Conservation (phyloP, 2,797 vertebrate genomes). For the Helostoma temminkii region DNA sequence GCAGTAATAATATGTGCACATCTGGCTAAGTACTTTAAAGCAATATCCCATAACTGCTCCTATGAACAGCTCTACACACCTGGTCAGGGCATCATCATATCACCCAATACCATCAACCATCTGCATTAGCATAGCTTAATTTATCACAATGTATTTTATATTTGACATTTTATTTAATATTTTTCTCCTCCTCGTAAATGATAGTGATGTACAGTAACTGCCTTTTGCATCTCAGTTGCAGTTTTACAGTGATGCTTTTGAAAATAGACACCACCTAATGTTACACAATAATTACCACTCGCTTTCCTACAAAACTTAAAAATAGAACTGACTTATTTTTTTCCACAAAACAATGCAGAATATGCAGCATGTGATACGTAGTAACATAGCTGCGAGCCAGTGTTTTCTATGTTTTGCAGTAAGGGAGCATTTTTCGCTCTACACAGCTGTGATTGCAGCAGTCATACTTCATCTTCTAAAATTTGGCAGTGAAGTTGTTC, state of each 20-base stretch:
- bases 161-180: not conserved
- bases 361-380: not conserved
- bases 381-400: not conserved
- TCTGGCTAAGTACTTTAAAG: slow-evolving; percentile 46
- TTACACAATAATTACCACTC: not conserved
- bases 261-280: too few species aligned
- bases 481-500: slow-evolving; percentile 18
- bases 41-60: slow-evolving; percentile 36
- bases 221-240: too few species aligned
- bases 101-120: not conserved
- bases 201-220: not conserved
- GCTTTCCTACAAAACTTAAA: not conserved
- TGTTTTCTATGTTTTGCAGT: not conserved
- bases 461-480: not conserved
- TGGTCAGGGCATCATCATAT: slow-evolving; percentile 15
- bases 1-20: slow-evolving; percentile 40
- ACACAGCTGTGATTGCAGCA: not conserved
- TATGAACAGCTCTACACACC: slow-evolving; percentile 35
- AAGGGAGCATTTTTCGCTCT: not conserved
- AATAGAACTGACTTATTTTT: not conserved
- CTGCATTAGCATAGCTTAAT: slow-evolving; percentile 12
- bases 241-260: too few species aligned
- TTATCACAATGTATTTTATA: slow-evolving; percentile 6
- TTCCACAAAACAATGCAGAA: not conserved
- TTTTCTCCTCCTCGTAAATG: not conserved